Conservation (phyloP, 92 coral and sea anemone genomes). For the Bergia sp. region DNA sequence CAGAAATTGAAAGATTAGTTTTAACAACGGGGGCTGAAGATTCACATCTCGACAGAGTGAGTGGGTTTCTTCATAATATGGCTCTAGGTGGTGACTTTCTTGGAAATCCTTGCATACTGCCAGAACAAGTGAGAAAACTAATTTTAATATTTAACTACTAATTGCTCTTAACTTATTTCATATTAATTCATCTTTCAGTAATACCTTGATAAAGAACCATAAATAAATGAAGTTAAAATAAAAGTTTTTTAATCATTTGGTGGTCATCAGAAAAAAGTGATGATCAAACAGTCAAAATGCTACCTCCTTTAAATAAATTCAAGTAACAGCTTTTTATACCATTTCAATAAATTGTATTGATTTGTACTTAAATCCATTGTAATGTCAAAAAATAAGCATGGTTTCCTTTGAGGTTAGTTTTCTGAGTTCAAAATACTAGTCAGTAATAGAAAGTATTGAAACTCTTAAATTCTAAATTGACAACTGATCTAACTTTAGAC, state of each 20-base stretch:
- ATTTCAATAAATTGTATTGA: background rate
- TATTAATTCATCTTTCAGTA: background rate
- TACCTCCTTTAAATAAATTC: background rate
- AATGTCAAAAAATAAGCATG: background rate
- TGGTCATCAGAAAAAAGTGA: background rate
- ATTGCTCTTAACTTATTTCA: background rate
- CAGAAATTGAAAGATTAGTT: constrained; percentile 87
- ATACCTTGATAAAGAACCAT: background rate
- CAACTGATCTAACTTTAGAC: no score
- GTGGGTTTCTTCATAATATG: constrained; percentile 42
- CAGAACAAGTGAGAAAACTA: constrained; percentile 47
- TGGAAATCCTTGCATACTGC: constrained; percentile 39
- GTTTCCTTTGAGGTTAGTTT: background rate
- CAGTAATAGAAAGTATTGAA: no score
- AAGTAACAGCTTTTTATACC: background rate
- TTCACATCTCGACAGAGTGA: constrained; percentile 43
- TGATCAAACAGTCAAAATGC: no score
- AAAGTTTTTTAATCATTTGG: no score
- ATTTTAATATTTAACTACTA: constrained; percentile 19
- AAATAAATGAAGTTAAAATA: background rate
- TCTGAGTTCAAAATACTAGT: background rate
- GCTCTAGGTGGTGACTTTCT: constrained; percentile 37
- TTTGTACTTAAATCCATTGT: background rate
- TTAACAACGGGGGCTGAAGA: constrained; percentile 63
- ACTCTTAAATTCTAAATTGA: no score